phyloP scores from a whole-genome alignment of 2,888 invertebrate species.

The Cerastoderma edule region DNA sequence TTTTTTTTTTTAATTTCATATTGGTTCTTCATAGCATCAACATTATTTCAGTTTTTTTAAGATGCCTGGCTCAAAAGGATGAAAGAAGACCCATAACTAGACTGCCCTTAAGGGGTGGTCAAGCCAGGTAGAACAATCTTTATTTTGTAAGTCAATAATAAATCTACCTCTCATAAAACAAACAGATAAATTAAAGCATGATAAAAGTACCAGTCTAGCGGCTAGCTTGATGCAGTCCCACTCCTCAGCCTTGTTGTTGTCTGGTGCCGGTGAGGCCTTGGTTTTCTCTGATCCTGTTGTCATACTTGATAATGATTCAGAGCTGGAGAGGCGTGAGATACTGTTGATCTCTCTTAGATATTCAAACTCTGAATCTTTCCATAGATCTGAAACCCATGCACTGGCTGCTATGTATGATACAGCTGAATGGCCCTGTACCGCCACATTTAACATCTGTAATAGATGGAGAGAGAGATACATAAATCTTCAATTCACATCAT shows the following conservation, averaged over 20 bases:
- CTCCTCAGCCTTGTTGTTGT: slow-evolving; percentile 52
- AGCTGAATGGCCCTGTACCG: slow-evolving; percentile 81
- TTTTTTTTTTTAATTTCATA: too few relatives aligned
- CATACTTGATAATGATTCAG: slow-evolving; percentile 49
- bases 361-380: slow-evolving; percentile 72
- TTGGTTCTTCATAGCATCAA: too few relatives aligned
- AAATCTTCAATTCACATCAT: too few relatives aligned
- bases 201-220: slow-evolving; percentile 86
- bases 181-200: background rate
- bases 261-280: slow-evolving; percentile 28
- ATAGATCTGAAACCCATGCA: slow-evolving; percentile 73
- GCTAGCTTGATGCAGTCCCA: slow-evolving; percentile 84
- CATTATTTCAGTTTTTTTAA: too few relatives aligned
- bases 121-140: too few relatives aligned
- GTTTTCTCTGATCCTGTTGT: slow-evolving; percentile 52
- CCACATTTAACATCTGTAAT: slow-evolving; percentile 83
- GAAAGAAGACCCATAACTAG: too few relatives aligned
- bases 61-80: too few relatives aligned
- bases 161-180: background rate
- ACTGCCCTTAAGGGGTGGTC: too few relatives aligned
- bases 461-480: too few relatives aligned
- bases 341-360: slow-evolving; percentile 52
- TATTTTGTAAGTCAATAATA: too few relatives aligned
- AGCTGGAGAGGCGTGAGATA: slow-evolving; percentile 38
- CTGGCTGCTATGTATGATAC: slow-evolving; percentile 74